Evolutionary conservation across 2,113 vertebrate species (phyloP).

Genomic region (Cinclus mexicanus): DNA sequence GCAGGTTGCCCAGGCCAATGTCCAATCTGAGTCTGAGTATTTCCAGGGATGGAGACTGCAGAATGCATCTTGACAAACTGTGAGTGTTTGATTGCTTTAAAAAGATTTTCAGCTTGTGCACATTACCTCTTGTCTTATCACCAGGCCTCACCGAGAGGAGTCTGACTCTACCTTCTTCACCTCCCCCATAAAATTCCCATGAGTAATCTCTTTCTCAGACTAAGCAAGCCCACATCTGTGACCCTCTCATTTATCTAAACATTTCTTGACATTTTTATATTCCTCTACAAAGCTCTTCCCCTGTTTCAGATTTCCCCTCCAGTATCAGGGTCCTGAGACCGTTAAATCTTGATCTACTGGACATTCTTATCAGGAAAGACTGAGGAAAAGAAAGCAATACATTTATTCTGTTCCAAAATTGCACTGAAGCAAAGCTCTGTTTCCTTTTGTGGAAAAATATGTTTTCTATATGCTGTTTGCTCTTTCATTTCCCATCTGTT

Average conservation of each 20-base stretch:
- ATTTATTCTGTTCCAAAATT: neutral
- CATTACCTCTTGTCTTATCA: neutral
- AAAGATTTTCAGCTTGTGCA: neutral
- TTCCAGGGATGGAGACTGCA: neutral
- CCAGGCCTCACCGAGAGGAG: neutral
- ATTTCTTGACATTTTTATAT: neutral
- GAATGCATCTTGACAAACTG: neutral
- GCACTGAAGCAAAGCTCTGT: neutral
- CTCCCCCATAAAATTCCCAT: neutral
- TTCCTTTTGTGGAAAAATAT: neutral
- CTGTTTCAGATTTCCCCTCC: neutral
- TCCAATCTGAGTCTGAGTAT: fast-evolving
- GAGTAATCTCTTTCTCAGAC: neutral
- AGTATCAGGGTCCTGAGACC: neutral
- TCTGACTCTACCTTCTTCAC: neutral
- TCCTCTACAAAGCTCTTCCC: neutral
- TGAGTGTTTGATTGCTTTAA: neutral
- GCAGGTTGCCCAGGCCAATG: neutral
- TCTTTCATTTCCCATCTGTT: neutral
- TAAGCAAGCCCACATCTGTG: neutral
- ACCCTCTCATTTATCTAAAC: neutral
- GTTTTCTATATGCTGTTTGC: neutral
- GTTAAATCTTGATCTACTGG: neutral
- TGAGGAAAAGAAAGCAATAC: neutral
- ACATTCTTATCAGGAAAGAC: neutral